Evolutionary conservation across 2,113 vertebrate species (phyloP).

Genomic region (Thamnaconus septentrionalis): DNA sequence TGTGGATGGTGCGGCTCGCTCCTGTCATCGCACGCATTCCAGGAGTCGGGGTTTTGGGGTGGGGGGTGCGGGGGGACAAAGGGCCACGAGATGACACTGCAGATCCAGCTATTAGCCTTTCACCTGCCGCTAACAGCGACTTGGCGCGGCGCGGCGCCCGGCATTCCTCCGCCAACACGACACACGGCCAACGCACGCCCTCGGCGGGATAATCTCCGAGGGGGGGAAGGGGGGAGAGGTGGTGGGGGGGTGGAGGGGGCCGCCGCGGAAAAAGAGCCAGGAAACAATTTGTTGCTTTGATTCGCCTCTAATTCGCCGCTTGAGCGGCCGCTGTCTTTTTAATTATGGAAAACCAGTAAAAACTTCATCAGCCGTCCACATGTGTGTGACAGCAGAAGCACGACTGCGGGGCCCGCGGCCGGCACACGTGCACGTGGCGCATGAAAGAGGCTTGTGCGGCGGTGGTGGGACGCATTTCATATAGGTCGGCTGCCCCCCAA

Average conservation of each 20-base stretch:
- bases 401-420: conserved; percentile 36
- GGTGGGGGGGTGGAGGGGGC: too few species aligned
- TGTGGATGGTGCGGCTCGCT: conserved; percentile 60
- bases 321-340: conserved; percentile 50
- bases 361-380: conserved; percentile 67
- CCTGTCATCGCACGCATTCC: conserved; percentile 97
- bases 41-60: conserved; percentile 79
- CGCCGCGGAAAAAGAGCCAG: conserved; percentile 15
- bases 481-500: conserved; percentile 55
- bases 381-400: conserved; percentile 74
- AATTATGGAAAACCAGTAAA: conserved; percentile 56
- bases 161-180: conserved; percentile 82
- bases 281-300: conserved; percentile 34
- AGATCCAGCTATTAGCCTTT: conserved; percentile 91
- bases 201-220: conserved; percentile 48
- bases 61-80: conserved; percentile 81
- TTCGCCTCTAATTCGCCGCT: conserved; percentile 50
- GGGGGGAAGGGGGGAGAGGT: too few species aligned
- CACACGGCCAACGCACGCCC: conserved; percentile 75
- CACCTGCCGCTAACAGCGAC: conserved; percentile 90
- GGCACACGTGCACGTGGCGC: conserved; percentile 43
- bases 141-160: conserved; percentile 83
- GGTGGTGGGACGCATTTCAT: conserved; percentile 63
- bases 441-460: conserved; percentile 63
- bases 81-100: conserved; percentile 84